A percentile compares a stretch with the other conserved stretches of the same genome.
These are phyloP conservation scores for Psilanteris sp. DNA, from an alignment of 1,140 invertebrate genomes.

Conservation along the genomic window DNA sequence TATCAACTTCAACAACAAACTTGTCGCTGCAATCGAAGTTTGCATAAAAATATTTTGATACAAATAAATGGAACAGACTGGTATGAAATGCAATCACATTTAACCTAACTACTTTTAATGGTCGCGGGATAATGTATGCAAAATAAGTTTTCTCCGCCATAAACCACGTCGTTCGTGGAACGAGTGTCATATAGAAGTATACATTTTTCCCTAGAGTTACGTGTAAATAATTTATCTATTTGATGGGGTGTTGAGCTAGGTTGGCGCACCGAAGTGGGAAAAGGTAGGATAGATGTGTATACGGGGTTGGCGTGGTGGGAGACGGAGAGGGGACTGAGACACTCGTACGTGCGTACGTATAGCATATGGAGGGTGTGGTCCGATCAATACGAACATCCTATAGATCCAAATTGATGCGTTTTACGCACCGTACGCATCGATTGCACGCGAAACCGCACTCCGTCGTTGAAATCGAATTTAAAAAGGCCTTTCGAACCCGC, in stretches of 20 bases:
- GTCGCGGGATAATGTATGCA: not conserved
- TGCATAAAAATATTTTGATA: too few relatives aligned
- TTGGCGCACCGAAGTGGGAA: slow-evolving; percentile 32
- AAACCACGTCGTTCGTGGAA: slow-evolving; percentile 1
- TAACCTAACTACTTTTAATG: too few relatives aligned
- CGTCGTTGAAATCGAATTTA: too few relatives aligned
- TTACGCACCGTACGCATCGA: slow-evolving; percentile 49
- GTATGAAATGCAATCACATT: too few relatives aligned
- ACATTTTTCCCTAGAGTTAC: slow-evolving; percentile 24
- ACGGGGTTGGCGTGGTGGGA: slow-evolving; percentile 7
- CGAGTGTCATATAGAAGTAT: slow-evolving; percentile 14
- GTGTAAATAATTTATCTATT: slow-evolving; percentile 59
- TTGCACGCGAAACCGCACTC: too few relatives aligned
- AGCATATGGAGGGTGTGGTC: slow-evolving; percentile 72
- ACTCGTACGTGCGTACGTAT: slow-evolving; percentile 45
- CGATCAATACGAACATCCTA: slow-evolving; percentile 77
- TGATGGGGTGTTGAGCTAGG: slow-evolving; percentile 58
- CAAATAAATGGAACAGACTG: too few relatives aligned
- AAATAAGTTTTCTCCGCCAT: not conserved
- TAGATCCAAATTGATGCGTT: slow-evolving; percentile 73
- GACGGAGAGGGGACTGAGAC: slow-evolving; percentile 27
- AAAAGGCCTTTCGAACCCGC: too few relatives aligned
- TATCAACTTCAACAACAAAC: too few relatives aligned
- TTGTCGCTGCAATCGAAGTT: too few relatives aligned
- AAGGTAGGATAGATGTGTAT: slow-evolving; percentile 9